These are phyloP conservation scores for Agelastica alni DNA, from an alignment of 2,888 invertebrate genomes.

Conservation along the genomic window DNA sequence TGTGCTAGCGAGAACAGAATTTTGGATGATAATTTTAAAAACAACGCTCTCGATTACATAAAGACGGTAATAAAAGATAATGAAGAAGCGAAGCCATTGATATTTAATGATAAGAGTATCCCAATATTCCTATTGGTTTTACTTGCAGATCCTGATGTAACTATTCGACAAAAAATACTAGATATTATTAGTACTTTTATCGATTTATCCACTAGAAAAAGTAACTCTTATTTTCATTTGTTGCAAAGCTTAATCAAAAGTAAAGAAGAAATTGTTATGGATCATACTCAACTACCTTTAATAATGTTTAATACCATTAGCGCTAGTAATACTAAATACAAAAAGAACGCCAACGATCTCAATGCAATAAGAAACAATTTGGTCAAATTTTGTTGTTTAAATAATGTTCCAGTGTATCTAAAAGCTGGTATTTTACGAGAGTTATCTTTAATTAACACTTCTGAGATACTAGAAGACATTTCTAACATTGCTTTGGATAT, in stretches of 20 bases:
- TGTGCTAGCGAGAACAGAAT: conserved; percentile 26
- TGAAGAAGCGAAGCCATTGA: conserved; percentile 14
- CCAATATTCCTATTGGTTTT: conserved; percentile 24
- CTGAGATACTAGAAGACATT: conserved; percentile 44
- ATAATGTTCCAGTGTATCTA: conserved; percentile 56
- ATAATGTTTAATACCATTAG: conserved; percentile 66
- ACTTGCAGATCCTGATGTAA: conserved; percentile 20
- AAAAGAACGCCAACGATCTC: conserved; percentile 36
- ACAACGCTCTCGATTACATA: conserved; percentile 27
- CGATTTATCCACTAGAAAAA: conserved; percentile 17
- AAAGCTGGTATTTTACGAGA: conserved; percentile 53
- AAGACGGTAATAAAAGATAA: conserved; percentile 18
- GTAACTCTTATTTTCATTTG: conserved; percentile 22
- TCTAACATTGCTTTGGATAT: conserved; percentile 41
- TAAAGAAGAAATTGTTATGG: conserved; percentile 64
- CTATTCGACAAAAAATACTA: conserved; percentile 24
- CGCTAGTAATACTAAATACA: conserved; percentile 49
- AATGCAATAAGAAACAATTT: conserved; percentile 46
- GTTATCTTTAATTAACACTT: conserved; percentile 45
- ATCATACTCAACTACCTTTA: conserved; percentile 68
- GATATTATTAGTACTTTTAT: conserved; percentile 25
- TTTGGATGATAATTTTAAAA: conserved; percentile 25
- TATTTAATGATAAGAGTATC: conserved; percentile 15
- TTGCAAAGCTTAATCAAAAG: conserved; percentile 36
- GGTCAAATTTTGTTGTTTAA: conserved; percentile 51